Conservation (phyloP, 2,888 invertebrate genomes). For the Lasioglossum lativentre region DNA sequence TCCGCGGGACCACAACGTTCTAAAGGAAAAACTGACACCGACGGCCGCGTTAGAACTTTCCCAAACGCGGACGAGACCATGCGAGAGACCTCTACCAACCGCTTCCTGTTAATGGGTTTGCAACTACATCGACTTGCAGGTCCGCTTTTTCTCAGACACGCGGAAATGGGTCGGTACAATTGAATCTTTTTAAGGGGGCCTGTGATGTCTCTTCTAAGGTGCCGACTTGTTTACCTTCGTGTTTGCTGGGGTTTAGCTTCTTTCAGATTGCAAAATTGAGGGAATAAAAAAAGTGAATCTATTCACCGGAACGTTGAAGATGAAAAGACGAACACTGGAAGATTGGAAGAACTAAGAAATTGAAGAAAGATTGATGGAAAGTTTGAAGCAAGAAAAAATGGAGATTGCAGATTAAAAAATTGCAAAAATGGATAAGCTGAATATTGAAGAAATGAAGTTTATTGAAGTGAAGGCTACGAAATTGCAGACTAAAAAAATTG, state of each 20-base stretch:
- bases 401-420: too few relatives aligned
- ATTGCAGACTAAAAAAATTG: too few relatives aligned
- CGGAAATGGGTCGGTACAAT: constrained; percentile 3
- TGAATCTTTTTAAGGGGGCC: constrained; percentile 1
- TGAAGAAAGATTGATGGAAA: not conserved
- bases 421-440: too few relatives aligned
- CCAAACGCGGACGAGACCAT: constrained; percentile 45
- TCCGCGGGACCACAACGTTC: not conserved
- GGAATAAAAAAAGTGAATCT: not conserved
- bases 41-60: constrained; percentile 43
- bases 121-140: not conserved
- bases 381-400: not conserved
- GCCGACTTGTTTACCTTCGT: not conserved
- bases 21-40: constrained; percentile 59
- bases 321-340: not conserved
- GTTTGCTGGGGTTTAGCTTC: not conserved
- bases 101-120: constrained; percentile 36
- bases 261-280: not conserved
- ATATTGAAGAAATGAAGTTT: too few relatives aligned
- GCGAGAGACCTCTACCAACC: constrained; percentile 18
- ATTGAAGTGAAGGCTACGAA: too few relatives aligned
- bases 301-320: not conserved
- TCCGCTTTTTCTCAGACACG: not conserved
- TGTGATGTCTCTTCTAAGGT: constrained; percentile 5
- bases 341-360: not conserved